A percentile compares a stretch with the other conserved stretches of the same genome.
These are phyloP conservation scores for Sitodiplosis mosellana DNA, from an alignment of 1,140 invertebrate genomes.

Conservation along the genomic window DNA sequence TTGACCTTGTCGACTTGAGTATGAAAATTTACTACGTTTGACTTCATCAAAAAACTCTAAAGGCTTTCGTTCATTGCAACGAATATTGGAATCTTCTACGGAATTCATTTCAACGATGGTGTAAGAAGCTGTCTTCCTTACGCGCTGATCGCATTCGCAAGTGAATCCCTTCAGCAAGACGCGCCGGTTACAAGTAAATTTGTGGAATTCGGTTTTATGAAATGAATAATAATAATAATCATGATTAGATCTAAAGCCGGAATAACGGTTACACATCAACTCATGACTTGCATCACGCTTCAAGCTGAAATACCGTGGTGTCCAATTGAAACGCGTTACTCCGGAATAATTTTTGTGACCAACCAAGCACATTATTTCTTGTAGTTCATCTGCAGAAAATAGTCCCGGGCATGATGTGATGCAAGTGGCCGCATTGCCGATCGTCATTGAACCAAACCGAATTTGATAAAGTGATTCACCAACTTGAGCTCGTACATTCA, in stretches of 20 bases:
- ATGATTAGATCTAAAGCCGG: background rate
- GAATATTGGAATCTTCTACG: too few species aligned
- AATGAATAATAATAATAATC: background rate
- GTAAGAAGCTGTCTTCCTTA: too few species aligned
- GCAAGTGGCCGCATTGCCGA: background rate
- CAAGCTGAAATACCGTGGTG: background rate
- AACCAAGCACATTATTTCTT: background rate
- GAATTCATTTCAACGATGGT: too few species aligned
- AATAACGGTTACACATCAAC: background rate
- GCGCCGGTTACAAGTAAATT: background rate
- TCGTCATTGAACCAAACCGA: background rate
- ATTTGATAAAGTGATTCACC: background rate
- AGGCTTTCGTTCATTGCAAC: too few species aligned
- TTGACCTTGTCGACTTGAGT: too few species aligned
- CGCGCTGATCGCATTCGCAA: slow-evolving; percentile 32
- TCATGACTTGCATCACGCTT: background rate
- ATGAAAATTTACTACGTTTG: too few species aligned
- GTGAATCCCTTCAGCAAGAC: background rate
- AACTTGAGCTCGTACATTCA: background rate
- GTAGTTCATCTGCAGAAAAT: background rate
- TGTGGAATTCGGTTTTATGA: background rate
- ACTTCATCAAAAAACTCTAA: too few species aligned
- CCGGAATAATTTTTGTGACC: background rate
- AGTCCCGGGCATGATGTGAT: background rate
- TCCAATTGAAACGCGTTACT: background rate